Percentiles rank a stretch among this genome's conserved stretches.
phyloP scores from a whole-genome alignment of 2,113 vertebrate species.

The Hippocampus barbouri region DNA sequence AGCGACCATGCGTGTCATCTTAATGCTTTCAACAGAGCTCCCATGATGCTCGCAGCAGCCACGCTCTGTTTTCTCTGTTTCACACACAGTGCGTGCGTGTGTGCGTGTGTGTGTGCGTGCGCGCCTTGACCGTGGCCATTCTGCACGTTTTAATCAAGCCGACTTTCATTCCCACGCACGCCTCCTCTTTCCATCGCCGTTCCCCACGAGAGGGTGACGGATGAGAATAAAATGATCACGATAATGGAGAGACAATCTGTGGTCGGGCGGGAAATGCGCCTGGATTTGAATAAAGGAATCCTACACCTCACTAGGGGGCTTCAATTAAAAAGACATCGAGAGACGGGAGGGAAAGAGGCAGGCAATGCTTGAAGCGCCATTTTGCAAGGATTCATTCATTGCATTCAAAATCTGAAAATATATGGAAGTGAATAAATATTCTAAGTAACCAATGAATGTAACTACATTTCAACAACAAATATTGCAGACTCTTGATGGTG shows the following conservation, averaged over 20 bases:
- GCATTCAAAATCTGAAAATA: too few species aligned
- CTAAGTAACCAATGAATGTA: too few species aligned
- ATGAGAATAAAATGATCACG: conserved; percentile 50
- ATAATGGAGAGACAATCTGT: conserved; percentile 62
- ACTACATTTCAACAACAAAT: too few species aligned
- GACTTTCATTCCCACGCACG: conserved; percentile 34
- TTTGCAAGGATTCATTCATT: too few species aligned
- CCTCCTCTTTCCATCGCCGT: conserved; percentile 45
- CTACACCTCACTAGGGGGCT: not conserved
- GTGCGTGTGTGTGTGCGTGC: conserved; percentile 15
- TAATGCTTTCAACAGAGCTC: conserved; percentile 72
- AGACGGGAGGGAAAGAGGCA: conserved; percentile 1
- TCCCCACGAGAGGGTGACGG: conserved; percentile 61
- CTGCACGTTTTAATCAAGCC: conserved; percentile 30
- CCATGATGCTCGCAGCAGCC: conserved; percentile 53
- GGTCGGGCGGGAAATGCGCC: conserved; percentile 30
- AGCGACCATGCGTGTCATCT: conserved; percentile 55
- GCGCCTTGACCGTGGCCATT: conserved; percentile 14
- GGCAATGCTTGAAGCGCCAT: too few species aligned
- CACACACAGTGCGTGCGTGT: not conserved
- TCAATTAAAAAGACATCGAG: conserved; percentile 11
- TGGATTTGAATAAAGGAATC: conserved; percentile 15
- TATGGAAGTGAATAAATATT: too few species aligned
- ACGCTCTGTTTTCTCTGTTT: conserved; percentile 56
- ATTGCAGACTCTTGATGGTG: too few species aligned